Base-by-base conservation (phyloP, 1,140 invertebrate species). In the Trachymyrmex cornetzi region DNA sequence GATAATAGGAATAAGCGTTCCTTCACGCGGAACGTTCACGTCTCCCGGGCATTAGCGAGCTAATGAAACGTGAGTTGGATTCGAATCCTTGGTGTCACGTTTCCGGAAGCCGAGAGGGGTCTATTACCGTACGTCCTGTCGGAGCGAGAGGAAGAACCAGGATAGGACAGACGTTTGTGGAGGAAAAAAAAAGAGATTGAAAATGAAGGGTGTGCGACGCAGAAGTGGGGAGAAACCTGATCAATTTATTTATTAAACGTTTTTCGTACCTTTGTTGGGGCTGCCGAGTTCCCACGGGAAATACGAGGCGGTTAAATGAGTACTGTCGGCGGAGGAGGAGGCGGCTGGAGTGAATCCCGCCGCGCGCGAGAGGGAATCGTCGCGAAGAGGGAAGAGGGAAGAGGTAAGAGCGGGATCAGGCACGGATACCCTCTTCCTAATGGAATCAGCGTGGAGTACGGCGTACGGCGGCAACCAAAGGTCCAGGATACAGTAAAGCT, bases 161-260 rank as follows among this genome's bases (percentile, higher is more conserved):
- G 64, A 44, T 19, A 61, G 64, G 64, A 44, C 22, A 61, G 64
- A 22, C 50, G 64, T 24, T 66, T 44, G 53, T 7, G 30, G 0
- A 3, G 19, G 3, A 34, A 74, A 30, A 30, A 61, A 66, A 19
- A 27, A 63, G 59, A 80, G 75, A 64, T 53, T 24, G 30, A 48
- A n/a, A 38, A 50, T 12, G 27, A 72, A 50, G 81, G 55, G 19
- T n/a, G 77, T 30, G 19, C 27, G 22, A 19, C n/a, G 27, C 59
- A 11, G 38, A 12, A 12, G 22, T 79, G 80, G 85, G 77, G 81
- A 90, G 90, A 91, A 91, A 91, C 89, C 87, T 84, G 90, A 91
- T 91, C 90, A 90, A 91, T 91, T 91, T 91, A 91, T 91, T 91
- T 91, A 91, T 91, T 90, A 91, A 91, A 91, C 90, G 90, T 89